Percentiles rank a stretch among this genome's conserved stretches.
Conservation (phyloP, 2,113 vertebrate genomes). For the Agapornis roseicollis region DNA sequence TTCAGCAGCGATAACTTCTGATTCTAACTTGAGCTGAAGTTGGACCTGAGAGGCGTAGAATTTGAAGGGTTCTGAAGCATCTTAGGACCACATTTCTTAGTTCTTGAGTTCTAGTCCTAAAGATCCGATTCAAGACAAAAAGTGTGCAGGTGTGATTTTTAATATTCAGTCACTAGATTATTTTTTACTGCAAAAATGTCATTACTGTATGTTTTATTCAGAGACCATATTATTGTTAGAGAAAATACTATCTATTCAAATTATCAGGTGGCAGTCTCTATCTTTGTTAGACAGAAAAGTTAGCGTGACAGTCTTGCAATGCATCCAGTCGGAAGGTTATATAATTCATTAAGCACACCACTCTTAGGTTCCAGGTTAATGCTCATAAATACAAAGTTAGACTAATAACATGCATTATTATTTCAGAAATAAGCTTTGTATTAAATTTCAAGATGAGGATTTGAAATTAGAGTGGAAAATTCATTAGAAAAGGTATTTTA, state of each 20-base stretch:
- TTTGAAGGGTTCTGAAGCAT: not conserved
- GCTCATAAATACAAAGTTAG: not conserved
- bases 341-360: not conserved
- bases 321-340: not conserved
- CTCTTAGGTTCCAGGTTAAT: not conserved
- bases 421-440: not conserved
- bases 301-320: not conserved
- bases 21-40: not conserved
- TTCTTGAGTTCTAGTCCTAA: not conserved
- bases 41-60: not conserved
- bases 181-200: not conserved
- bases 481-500: not conserved
- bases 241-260: not conserved
- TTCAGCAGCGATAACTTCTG: not conserved
- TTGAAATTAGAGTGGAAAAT: not conserved
- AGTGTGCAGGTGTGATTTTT: not conserved
- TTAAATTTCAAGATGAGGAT: not conserved
- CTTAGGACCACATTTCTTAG: not conserved
- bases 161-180: not conserved
- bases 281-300: not conserved
- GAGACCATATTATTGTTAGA: not conserved
- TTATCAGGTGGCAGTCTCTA: not conserved
- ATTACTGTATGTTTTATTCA: not conserved
- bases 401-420: not conserved
- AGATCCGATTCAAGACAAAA: not conserved